Evolutionary conservation across 2,888 invertebrate genomes (phyloP), one percentile per base, ranked within the genome.

Genomic region (Ichneumoninae sp.): DNA sequence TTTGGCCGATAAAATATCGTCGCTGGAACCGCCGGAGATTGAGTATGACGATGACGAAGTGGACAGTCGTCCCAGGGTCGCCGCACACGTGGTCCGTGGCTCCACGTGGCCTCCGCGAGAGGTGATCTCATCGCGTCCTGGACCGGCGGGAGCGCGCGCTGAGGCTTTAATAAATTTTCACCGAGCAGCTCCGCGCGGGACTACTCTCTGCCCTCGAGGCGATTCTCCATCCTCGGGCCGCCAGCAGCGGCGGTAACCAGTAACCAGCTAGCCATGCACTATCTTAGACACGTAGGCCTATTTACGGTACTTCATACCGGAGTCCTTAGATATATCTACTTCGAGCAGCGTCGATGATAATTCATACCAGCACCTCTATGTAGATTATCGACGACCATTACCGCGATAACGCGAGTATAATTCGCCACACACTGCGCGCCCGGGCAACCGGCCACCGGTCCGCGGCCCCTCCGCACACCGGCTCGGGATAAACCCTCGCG

Each of bases 361-460:
- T 90, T 91, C 90, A 89, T 89, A 79, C 82, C 74, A 82, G 86
- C 87, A 87, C 84, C 82, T 84, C 84, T 71, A 82, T 82, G 80
- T 88, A 89, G 87, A 88, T 90, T 90, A 89, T 86, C 85, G 82
- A 81, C 80, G 82, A 83, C 88, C 88, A 90, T 91, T 89, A 89
- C 87, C 85, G 85, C 84, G 89, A 87, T 89, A 89, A 89, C 81
- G 87, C 87, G 89, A 89, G 89, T 88, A 89, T 88, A 84, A 88
- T 79, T 85, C 80, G 85, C 80, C 74, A 84, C 81, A 84, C 81
- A 78, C 87, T 80, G 86, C 87, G 88, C 84, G 82, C 68, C 4
- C 68, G 1, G 26, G 26, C 68, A 47, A 44, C 8, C 19, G 19
- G 1, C 16, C 40, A 33, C 13, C 62, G n/a, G n/a, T 16, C 30